Evolutionary conservation across 2,888 invertebrate species (phyloP).

Genomic region (Dorcus hopei): DNA sequence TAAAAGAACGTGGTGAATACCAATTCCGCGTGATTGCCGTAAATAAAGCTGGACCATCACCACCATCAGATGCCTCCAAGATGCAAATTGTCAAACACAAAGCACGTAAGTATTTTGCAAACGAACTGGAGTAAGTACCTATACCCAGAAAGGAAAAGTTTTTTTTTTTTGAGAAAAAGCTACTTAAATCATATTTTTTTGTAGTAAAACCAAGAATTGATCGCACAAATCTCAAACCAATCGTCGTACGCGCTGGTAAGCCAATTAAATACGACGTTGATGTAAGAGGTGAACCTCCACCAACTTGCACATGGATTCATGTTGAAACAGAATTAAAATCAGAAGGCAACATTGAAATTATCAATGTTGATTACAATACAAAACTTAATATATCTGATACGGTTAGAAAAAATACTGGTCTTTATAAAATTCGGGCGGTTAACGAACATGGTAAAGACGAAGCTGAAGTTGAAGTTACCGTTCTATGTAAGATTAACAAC

Average conservation of each 20-base stretch:
- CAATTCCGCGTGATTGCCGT: constrained; percentile 89
- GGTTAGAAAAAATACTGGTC: constrained; percentile 80
- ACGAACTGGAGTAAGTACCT: background rate
- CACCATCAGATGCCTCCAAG: constrained; percentile 86
- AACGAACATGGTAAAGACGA: constrained; percentile 91
- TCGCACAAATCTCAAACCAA: constrained; percentile 86
- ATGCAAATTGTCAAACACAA: constrained; percentile 86
- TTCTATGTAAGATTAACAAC: constrained; percentile 52
- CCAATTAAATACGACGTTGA: constrained; percentile 90
- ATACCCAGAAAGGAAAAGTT: too few relatives aligned
- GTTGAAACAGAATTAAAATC: constrained; percentile 72
- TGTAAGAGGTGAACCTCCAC: constrained; percentile 93
- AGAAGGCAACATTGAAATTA: constrained; percentile 69
- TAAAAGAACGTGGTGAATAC: constrained; percentile 88
- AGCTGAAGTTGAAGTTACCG: constrained; percentile 90
- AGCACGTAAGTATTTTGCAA: constrained; percentile 63
- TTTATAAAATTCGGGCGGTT: constrained; percentile 85
- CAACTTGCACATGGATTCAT: constrained; percentile 88
- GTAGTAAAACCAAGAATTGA: constrained; percentile 96
- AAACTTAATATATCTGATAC: constrained; percentile 79
- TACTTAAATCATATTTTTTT: constrained; percentile 24
- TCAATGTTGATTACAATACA: constrained; percentile 87
- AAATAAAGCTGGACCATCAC: constrained; percentile 89
- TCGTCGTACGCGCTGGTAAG: constrained; percentile 88
- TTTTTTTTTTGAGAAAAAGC: background rate